Evolutionary conservation across 2,888 invertebrate genomes (phyloP), one percentile per base, ranked within the genome.

Genomic region (Cephus sareptanus): DNA sequence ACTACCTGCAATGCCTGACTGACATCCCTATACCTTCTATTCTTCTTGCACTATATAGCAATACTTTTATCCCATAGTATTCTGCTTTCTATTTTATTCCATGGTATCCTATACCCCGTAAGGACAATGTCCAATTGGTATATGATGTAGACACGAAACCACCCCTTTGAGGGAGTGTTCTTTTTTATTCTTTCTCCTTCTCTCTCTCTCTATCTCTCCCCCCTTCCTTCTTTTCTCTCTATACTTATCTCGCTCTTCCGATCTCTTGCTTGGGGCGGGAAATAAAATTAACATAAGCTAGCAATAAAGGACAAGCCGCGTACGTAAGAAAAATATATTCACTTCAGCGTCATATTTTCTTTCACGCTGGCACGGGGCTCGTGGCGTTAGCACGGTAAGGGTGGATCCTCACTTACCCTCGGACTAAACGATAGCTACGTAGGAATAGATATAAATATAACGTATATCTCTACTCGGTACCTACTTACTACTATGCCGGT

Each of bases 281-380:
- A 84, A 86, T 87, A 87, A 88, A 87, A 88, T 88, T 88, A 88
- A 84, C 88, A 88, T 88, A 87, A 87, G 84, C 73, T 79, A 80
- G 81, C 88, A 81, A 88, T 88, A 88, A 88, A 88, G 83, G 84
- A 86, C 84, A 83, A 82, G 80, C 82, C 83, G 82, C 80, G 79
- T 83, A 82, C 85, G 87, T 85, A 85, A 85, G 85, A 87, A 87
- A 84, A 85, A 85, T 86, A 85, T 87, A 88, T 85, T 84, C 86
- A 81, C 85, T 85, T 80, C 75, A 85, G 81, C 86, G 85, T 85
- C 83, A 83, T 87, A 87, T 87, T 83, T 83, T 86, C 84, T 85
- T 85, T 83, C 80, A 81, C 81, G 76, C 73, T 75, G 77, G 77
- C 83, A 81, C 81, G 75, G 80, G 79, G 77, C 80, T 79, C 78